Conservation (phyloP, 2,888 invertebrate genomes). For the Pristionchus japonicus region DNA sequence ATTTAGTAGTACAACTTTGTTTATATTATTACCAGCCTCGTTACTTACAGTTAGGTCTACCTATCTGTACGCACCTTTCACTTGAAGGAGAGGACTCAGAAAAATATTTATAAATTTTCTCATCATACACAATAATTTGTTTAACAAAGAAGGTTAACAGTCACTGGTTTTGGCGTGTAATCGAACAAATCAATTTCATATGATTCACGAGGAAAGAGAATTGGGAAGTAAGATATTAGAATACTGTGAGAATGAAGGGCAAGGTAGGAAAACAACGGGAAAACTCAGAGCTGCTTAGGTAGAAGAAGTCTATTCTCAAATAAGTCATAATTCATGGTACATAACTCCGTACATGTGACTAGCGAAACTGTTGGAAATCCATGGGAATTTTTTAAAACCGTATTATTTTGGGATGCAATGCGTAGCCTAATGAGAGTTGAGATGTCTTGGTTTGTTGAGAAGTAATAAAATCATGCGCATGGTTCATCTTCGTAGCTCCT, state of each 20-base stretch:
- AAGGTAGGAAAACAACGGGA: neutral
- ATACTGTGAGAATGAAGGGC: neutral
- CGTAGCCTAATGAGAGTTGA: neutral
- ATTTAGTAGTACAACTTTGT: no score
- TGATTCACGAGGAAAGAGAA: constrained; percentile 2
- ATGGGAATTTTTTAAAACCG: neutral
- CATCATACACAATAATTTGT: no score
- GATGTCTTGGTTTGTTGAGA: neutral
- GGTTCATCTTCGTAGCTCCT: constrained; percentile 41
- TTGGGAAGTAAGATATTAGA: neutral
- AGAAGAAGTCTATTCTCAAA: neutral
- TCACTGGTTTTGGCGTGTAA: no score
- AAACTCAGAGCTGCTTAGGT: neutral
- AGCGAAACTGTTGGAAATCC: neutral
- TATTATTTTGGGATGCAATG: neutral
- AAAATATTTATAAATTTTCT: no score
- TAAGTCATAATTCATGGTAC: neutral
- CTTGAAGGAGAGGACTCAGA: no score
- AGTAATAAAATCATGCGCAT: neutral
- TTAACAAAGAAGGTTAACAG: no score
- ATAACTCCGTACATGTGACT: neutral
- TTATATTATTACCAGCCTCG: no score
- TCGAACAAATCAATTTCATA: neutral
- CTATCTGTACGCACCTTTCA: no score
- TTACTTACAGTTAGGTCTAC: no score